Conservation (phyloP, 2,113 vertebrate genomes). For the Typhlomys cinereus region DNA sequence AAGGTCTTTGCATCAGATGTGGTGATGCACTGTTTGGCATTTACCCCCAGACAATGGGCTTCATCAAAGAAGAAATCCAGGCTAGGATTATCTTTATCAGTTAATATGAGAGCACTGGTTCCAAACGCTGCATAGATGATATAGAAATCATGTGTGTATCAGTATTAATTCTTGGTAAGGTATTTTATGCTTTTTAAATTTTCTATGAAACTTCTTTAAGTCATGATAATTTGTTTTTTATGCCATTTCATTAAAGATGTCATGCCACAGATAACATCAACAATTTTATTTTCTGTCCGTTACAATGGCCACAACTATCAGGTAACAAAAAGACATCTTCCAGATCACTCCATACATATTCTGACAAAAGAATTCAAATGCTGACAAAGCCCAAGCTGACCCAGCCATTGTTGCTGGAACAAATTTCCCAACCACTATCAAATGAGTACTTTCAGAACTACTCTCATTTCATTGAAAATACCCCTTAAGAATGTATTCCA, state of each 20-base stretch:
- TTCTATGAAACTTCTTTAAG: neutral
- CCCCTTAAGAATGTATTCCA: neutral
- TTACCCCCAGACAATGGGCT: no score
- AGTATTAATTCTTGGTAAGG: neutral
- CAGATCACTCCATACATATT: neutral
- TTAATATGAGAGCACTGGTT: neutral
- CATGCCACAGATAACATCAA: neutral
- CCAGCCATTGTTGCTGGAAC: neutral
- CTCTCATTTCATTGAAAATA: neutral
- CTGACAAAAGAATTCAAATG: neutral
- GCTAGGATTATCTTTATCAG: neutral
- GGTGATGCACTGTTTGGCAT: neutral
- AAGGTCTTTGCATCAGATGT: neutral
- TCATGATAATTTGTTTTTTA: neutral
- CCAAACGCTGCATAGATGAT: neutral
- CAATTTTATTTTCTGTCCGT: conserved; percentile 14
- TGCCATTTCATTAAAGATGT: neutral
- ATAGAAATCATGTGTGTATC: neutral
- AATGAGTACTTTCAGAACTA: conserved; percentile 1
- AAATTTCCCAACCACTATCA: neutral
- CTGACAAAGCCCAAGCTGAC: neutral
- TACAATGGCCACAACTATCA: neutral
- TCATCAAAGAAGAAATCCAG: neutral
- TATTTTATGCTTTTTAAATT: neutral
- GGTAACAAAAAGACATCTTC: neutral